These are phyloP conservation scores for Aromia moschata DNA, from an alignment of 2,888 invertebrate genomes.

Conservation along the genomic window DNA sequence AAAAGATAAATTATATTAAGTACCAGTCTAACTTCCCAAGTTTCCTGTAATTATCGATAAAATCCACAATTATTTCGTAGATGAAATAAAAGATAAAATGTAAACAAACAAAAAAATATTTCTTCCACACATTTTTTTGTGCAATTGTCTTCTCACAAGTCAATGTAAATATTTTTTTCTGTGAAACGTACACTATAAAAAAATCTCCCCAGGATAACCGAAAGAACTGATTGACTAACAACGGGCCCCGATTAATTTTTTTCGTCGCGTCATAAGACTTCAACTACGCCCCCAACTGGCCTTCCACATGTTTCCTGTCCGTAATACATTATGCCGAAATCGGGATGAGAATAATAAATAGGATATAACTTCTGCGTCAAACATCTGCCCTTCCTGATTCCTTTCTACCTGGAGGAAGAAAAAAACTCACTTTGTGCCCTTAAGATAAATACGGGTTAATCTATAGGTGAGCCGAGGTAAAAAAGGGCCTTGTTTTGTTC, in stretches of 20 bases:
- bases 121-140: no score
- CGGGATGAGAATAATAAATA: conserved; percentile 33
- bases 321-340: conserved; percentile 36
- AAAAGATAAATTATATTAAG: no score
- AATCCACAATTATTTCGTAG: no score
- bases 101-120: no score
- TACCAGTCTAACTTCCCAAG: no score
- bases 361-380: conserved; percentile 23
- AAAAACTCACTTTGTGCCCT: conserved; percentile 29
- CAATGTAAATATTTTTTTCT: no score
- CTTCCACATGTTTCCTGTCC: conserved; percentile 41
- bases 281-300: conserved; percentile 24
- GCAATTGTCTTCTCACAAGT: no score
- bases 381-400: conserved; percentile 38
- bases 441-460: conserved; percentile 25
- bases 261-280: conserved; percentile 1
- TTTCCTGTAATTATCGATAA: no score
- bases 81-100: no score
- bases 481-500: conserved; percentile 20
- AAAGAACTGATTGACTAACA: no score
- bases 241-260: background rate
- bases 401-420: conserved; percentile 32
- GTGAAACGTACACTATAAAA: no score
- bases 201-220: no score
- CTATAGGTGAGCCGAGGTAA: conserved; percentile 22